Conservation (phyloP, 2,797 vertebrate species). For the Myotis myotis region DNA sequence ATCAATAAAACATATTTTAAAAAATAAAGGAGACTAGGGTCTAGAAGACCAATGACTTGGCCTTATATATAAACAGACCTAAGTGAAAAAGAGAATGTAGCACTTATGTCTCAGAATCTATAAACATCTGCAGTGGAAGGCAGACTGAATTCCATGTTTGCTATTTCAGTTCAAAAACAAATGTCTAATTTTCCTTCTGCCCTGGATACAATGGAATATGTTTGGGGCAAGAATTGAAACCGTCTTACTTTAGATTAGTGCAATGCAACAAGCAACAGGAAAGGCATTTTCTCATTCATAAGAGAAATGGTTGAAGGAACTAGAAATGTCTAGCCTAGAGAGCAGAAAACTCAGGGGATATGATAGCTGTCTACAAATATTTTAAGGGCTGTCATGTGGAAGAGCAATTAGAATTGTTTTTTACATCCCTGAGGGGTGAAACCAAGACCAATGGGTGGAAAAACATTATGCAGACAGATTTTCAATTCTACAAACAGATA, state of each 20-base stretch:
- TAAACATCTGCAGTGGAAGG: background rate
- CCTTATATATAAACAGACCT: background rate
- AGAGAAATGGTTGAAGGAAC: constrained; percentile 44
- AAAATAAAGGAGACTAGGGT: background rate
- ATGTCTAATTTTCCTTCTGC: constrained; percentile 1
- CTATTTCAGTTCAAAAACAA: constrained; percentile 51
- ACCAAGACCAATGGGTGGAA: constrained; percentile 43
- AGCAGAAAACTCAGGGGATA: constrained; percentile 41
- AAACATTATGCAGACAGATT: constrained; percentile 43
- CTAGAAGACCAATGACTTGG: background rate
- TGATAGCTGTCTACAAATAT: constrained; percentile 55
- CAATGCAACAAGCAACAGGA: constrained; percentile 34
- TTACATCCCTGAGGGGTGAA: constrained; percentile 7
- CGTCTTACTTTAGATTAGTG: constrained; percentile 18
- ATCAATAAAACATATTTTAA: background rate
- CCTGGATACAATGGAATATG: background rate
- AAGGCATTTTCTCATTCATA: constrained; percentile 32
- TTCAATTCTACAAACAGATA: constrained; percentile 38
- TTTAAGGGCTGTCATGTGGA: constrained; percentile 60
- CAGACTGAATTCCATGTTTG: constrained; percentile 4
- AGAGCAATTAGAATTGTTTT: constrained; percentile 58
- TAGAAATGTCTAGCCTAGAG: constrained; percentile 42
- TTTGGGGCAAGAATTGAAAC: background rate
- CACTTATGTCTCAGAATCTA: constrained; percentile 1
- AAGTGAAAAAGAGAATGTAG: constrained; percentile 20